phyloP scores from a whole-genome alignment of 2,888 invertebrate species.

The Hypolimnas misippus region DNA sequence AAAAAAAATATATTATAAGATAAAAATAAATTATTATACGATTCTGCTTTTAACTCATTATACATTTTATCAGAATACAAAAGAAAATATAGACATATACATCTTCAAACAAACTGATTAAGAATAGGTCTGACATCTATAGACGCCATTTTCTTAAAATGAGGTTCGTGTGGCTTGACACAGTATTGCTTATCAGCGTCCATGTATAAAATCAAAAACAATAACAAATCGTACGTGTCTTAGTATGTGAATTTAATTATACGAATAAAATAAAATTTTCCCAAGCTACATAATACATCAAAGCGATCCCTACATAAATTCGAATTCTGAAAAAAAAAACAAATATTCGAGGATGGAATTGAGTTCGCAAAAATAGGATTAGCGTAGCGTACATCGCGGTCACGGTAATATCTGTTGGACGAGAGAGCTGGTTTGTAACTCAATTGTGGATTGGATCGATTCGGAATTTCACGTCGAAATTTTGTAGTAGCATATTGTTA shows the following conservation, averaged over 20 bases:
- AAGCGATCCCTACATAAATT: not conserved
- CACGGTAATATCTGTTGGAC: constrained; percentile 52
- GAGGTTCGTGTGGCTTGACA: no score
- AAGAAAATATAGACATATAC: no score
- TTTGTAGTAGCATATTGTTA: constrained; percentile 47
- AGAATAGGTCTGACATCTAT: no score
- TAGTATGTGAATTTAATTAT: not conserved
- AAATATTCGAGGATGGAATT: constrained; percentile 42
- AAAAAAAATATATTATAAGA: no score
- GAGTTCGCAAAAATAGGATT: constrained; percentile 63
- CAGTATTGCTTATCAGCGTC: no score
- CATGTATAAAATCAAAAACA: no score
- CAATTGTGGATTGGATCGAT: constrained; percentile 54
- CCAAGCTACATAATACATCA: not conserved
- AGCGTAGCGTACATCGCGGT: constrained; percentile 48
- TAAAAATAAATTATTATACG: no score
- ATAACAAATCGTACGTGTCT: no score
- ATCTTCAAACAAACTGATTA: no score
- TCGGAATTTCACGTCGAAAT: constrained; percentile 55
- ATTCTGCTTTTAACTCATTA: no score
- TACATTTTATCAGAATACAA: no score
- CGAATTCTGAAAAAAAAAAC: not conserved
- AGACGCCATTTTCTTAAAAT: no score
- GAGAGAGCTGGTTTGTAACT: constrained; percentile 56
- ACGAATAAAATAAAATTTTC: not conserved